Conservation (phyloP, 2,113 vertebrate genomes). For the Sinocyclocheilus anophthalmus region DNA sequence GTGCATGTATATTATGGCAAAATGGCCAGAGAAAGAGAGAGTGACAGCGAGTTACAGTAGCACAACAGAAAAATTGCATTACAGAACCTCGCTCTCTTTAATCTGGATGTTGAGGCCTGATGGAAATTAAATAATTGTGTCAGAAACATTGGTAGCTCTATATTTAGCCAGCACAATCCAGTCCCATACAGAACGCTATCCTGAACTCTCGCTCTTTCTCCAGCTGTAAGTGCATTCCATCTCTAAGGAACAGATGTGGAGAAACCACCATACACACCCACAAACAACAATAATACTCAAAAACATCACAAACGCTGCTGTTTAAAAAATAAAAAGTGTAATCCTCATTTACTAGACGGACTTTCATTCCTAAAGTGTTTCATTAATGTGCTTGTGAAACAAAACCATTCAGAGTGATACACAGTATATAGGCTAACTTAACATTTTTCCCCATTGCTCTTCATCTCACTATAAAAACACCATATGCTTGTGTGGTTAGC, state of each 20-base stretch:
- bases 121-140: conserved; percentile 42
- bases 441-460: not conserved
- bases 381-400: not conserved
- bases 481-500: not conserved
- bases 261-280: not conserved
- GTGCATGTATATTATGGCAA: not conserved
- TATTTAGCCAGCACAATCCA: conserved; percentile 3
- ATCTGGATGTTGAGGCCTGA: conserved; percentile 14
- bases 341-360: not conserved
- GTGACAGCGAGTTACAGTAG: not conserved
- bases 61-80: not conserved
- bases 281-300: not conserved
- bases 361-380: not conserved
- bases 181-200: not conserved
- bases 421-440: not conserved
- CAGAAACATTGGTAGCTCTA: conserved; percentile 30
- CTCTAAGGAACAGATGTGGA: not conserved
- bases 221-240: not conserved
- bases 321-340: not conserved
- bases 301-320: not conserved
- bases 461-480: not conserved
- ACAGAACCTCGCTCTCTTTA: conserved; percentile 6
- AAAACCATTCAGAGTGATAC: not conserved
- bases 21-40: not conserved
- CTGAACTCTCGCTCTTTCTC: not conserved